Conservation (phyloP, 2,888 invertebrate genomes). For the Sminthurides aquaticus region DNA sequence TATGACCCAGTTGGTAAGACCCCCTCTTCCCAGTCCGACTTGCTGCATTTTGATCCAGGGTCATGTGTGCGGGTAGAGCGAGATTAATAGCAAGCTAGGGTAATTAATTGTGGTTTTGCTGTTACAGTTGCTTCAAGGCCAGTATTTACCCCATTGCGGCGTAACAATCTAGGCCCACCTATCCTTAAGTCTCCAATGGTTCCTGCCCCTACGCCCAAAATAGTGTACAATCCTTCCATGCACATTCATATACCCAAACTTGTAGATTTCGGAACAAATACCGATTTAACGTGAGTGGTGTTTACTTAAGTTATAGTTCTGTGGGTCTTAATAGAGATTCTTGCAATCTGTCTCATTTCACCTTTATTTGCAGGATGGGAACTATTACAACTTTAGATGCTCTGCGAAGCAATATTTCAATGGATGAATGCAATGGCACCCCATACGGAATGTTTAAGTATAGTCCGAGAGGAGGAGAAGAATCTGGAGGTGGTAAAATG, state of each 20-base stretch:
- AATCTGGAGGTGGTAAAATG: conserved; percentile 16
- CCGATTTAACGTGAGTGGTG: conserved; percentile 17
- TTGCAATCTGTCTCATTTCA: not conserved
- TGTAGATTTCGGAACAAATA: conserved; percentile 22
- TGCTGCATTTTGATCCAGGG: no score
- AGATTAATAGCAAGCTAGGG: not conserved
- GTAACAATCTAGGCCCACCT: conserved; percentile 18
- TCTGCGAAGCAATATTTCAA: not conserved
- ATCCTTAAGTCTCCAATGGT: conserved; percentile 21
- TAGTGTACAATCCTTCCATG: conserved; percentile 17
- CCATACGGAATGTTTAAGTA: not conserved
- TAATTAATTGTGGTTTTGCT: no score
- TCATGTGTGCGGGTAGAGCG: not conserved
- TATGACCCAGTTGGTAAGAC: conserved; percentile 16
- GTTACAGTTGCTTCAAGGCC: conserved; percentile 16
- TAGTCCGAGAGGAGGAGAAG: not conserved
- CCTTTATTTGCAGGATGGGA: not conserved
- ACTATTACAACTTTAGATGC: not conserved
- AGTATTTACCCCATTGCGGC: conserved; percentile 17
- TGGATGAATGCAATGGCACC: not conserved
- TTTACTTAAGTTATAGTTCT: not conserved
- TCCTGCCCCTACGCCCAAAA: conserved; percentile 14
- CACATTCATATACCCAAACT: conserved; percentile 18
- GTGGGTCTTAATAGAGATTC: not conserved
- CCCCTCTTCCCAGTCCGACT: not conserved